Evolutionary conservation across 2,888 invertebrate genomes (phyloP).

Genomic region (Sialis lutaria): DNA sequence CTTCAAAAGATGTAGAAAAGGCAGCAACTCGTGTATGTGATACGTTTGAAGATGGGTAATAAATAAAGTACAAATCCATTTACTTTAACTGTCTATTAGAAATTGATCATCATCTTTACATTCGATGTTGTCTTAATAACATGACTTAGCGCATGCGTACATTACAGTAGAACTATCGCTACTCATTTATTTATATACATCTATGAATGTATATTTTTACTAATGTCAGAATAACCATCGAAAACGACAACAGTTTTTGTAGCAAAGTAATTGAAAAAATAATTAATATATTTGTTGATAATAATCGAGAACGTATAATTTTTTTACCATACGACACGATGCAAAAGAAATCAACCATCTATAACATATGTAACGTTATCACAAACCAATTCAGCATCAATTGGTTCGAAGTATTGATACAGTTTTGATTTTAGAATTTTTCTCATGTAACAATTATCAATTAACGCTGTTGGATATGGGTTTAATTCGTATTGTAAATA

Average conservation of each 20-base stretch:
- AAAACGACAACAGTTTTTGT: constrained; percentile 6
- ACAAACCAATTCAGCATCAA: neutral
- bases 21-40: neutral
- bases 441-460: neutral
- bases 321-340: constrained; percentile 6
- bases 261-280: constrained; percentile 7
- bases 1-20: constrained; percentile 1
- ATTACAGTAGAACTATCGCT: too few relatives aligned
- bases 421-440: neutral
- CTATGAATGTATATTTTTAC: constrained; percentile 6
- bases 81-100: too few relatives aligned
- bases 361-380: neutral
- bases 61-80: too few relatives aligned
- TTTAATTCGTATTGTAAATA: neutral
- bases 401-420: neutral
- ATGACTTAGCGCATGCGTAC: too few relatives aligned
- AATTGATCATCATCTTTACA: too few relatives aligned
- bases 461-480: neutral
- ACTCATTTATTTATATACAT: too few relatives aligned
- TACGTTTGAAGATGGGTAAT: too few relatives aligned
- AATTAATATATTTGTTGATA: constrained; percentile 1
- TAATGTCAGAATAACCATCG: constrained; percentile 5
- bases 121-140: too few relatives aligned
- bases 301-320: constrained; percentile 7
- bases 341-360: constrained; percentile 1